Base-by-base conservation (phyloP, 2,797 vertebrate genomes). In the Pangasius sanitwongsei region DNA sequence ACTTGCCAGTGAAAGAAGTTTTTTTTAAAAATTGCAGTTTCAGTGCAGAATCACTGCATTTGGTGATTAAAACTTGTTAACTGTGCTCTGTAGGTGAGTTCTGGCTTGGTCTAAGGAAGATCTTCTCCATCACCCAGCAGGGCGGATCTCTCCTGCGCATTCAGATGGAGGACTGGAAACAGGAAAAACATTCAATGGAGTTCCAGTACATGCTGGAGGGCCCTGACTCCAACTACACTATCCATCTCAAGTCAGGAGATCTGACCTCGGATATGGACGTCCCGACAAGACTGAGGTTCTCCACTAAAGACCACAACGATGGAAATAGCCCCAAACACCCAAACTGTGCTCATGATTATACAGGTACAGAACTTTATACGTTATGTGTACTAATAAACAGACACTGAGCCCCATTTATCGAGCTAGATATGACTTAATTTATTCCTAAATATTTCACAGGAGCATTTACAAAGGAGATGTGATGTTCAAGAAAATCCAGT, bases 101-200 rank as follows among this genome's bases (percentile, higher is more conserved):
- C 93, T 99, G 98, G 97, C 91, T 99, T 25, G 97, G 97, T 48
- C 95, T 99, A 90, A 94, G 93, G 87, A 97, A 97, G 94, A 97
- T 97, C 91, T 94, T 95, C 83, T 92, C 96, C 89, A 96, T 99
- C 57, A 93, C 94, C 2, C 89, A 83, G 16, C 96, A 95, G 91
- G 96, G 96, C 6, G 93, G 94, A 80, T 96, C 97, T 59, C 91
- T 97, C 80, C 95, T 99, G 87, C 94, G 94, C 75, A 94, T 98
- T 1, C 96, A 98, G 92, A 94, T 98, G 92, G 96, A 97, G 91
- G 97, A 98, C 93, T 97, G 96, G 97, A 96, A 94, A 84, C 94
- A 96, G 28, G 95, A 93, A 53, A 95, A 89, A 9, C 91, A 93
- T 57, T 94, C 94, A 70, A 87, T 96, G 0, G 94, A 98, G 90